Conservation (phyloP, 2,113 vertebrate species). For the Vimba vimba region DNA sequence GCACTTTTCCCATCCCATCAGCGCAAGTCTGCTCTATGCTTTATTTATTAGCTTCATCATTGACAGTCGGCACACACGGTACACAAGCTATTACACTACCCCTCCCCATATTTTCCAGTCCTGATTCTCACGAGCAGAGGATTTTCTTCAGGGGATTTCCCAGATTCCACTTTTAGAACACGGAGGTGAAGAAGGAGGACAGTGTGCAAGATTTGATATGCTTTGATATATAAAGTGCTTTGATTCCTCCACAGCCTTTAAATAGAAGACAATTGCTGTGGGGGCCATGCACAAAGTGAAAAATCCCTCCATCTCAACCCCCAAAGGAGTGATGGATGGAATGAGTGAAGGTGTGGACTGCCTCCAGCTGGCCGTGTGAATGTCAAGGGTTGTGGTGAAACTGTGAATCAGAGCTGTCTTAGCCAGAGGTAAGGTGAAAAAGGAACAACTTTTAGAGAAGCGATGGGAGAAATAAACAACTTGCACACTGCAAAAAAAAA, state of each 20-base stretch:
- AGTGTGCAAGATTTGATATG: slow-evolving; percentile 57
- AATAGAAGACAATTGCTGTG: slow-evolving; percentile 70
- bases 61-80: slow-evolving; percentile 58
- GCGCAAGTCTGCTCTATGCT: slow-evolving; percentile 65
- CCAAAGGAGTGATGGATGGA: slow-evolving; percentile 55
- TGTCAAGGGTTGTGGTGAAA: slow-evolving; percentile 33
- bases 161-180: slow-evolving; percentile 68
- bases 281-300: slow-evolving; percentile 46
- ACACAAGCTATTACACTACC: slow-evolving; percentile 50
- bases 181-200: slow-evolving; percentile 50
- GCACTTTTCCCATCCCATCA: slow-evolving; percentile 57
- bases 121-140: slow-evolving; percentile 60
- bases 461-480: slow-evolving; percentile 28
- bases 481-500: background rate
- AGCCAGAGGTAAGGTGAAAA: slow-evolving; percentile 31
- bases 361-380: background rate
- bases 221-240: slow-evolving; percentile 77
- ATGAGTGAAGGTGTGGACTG: slow-evolving; percentile 29
- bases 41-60: slow-evolving; percentile 72
- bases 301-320: slow-evolving; percentile 43
- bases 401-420: slow-evolving; percentile 35
- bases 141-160: slow-evolving; percentile 72
- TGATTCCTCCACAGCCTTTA: slow-evolving; percentile 72
- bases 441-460: background rate
- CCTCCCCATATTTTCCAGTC: slow-evolving; percentile 35